Evolutionary conservation across 2,888 invertebrate species (phyloP), one percentile per base, ranked within the genome.

Genomic region (Limnephilus rhombicus): DNA sequence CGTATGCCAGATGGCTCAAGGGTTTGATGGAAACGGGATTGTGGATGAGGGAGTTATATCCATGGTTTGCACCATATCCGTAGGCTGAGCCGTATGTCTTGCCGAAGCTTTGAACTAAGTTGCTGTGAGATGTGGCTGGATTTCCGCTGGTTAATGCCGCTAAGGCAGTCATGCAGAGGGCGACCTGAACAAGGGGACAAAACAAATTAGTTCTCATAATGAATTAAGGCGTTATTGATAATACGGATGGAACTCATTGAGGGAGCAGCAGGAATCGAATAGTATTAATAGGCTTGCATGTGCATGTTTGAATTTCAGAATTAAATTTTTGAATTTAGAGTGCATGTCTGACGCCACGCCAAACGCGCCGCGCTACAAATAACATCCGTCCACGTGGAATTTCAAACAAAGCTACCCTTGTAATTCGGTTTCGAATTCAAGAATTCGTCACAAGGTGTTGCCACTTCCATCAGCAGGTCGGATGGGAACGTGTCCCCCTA

Each of bases 11-110:
- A 12, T 34, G 83, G 24, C 83, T 83, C 37, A 83, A 18, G 34
- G 83, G 83, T 15, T 83, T 83, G 34, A 83, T 34, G 34, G 83
- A 34, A 34, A 37, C 83, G 15, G 31, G 31, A 34, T 11, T 83
- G 34, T 83, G 37, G 15, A 24, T 83, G n/a, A 68, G 68, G 68
- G 68, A 68, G 68, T 68, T 68, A 7, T 68, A 68, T 24, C 68
- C 68, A 2, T 68, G 68, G 68, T 68, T 68, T 68, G 37, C 83
- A 15, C 37, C 34, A 34, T 83, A 83, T 24, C 83, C 83, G 37
- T 83, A 83, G 83, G 37, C 83, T 15, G 83, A 31, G 37, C 83
- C 83, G 83, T 83, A 83, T 1, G 83, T 41, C 68, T 68, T 83
- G 37, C 83, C 83, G 24, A 83, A 83, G 37, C 37, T 83, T 83